phyloP scores from a whole-genome alignment of 2,888 invertebrate species.

The Drosophila maculinotata region DNA sequence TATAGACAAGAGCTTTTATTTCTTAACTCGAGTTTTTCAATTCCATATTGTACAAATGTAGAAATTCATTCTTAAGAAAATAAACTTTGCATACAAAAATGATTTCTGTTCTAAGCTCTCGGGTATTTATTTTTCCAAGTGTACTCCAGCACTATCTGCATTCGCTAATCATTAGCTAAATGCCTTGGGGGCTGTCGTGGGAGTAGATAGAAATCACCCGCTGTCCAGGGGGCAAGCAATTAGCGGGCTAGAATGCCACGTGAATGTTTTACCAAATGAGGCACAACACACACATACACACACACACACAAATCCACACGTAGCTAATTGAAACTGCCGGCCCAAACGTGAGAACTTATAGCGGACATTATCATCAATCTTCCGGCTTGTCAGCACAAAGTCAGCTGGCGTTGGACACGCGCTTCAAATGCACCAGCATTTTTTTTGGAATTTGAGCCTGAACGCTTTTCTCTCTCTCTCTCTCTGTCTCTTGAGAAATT shows the following conservation, averaged over 20 bases:
- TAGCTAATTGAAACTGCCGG: constrained; percentile 72
- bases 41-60: no score
- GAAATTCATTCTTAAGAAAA: no score
- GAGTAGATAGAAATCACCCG: constrained; percentile 62
- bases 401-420: constrained; percentile 14
- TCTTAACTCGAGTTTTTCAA: no score
- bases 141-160: constrained; percentile 53
- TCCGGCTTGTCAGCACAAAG: constrained; percentile 40
- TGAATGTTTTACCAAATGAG: constrained; percentile 59
- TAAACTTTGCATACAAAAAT: no score
- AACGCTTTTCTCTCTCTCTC: not conserved
- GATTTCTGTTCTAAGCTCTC: not conserved
- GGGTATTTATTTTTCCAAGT: not conserved
- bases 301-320: constrained; percentile 1
- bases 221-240: constrained; percentile 54
- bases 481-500: constrained; percentile 1
- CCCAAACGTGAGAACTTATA: constrained; percentile 66
- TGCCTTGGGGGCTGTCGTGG: constrained; percentile 58
- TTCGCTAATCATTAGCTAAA: constrained; percentile 70
- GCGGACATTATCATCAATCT: constrained; percentile 63
- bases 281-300: constrained; percentile 22
- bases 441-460: not conserved
- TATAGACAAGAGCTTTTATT: no score
- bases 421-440: no score
- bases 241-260: constrained; percentile 65